Conservation (phyloP, 2,113 vertebrate species). For the Mirounga angustirostris region DNA sequence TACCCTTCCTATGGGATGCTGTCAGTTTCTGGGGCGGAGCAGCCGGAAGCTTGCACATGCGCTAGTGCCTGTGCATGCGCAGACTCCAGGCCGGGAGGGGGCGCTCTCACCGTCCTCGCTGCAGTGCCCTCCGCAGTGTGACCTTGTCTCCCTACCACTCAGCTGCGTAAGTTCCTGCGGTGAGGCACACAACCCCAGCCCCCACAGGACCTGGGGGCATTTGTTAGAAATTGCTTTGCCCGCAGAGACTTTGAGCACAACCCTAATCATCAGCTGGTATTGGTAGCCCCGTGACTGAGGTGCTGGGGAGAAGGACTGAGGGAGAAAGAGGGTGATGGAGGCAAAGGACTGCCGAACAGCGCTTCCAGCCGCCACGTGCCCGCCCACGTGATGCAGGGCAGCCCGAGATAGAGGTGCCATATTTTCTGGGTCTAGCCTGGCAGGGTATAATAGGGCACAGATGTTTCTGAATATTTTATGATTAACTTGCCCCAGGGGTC, state of each 20-base stretch:
- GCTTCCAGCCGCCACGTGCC: background rate
- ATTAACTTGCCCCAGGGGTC: constrained; percentile 71
- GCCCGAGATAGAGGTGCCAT: background rate
- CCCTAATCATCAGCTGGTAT: background rate
- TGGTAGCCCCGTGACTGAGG: background rate
- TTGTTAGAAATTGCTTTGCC: background rate
- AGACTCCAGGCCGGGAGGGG: background rate
- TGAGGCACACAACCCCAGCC: background rate
- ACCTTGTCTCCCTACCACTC: background rate
- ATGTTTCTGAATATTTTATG: constrained; percentile 82
- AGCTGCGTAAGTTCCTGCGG: background rate
- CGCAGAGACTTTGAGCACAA: background rate
- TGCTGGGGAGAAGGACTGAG: background rate
- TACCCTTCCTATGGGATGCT: background rate
- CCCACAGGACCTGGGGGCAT: background rate
- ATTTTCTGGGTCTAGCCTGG: constrained; percentile 65
- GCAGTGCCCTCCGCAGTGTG: background rate
- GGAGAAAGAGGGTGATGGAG: background rate
- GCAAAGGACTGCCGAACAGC: background rate
- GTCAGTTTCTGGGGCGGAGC: background rate
- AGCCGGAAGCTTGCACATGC: background rate
- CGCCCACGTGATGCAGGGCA: background rate
- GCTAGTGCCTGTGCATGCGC: rapidly evolving
- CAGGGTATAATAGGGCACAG: constrained; percentile 79
- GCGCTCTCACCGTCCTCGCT: rapidly evolving